Evolutionary conservation across 1,140 invertebrate species (phyloP).

Genomic region (Choristoneura fumiferana): DNA sequence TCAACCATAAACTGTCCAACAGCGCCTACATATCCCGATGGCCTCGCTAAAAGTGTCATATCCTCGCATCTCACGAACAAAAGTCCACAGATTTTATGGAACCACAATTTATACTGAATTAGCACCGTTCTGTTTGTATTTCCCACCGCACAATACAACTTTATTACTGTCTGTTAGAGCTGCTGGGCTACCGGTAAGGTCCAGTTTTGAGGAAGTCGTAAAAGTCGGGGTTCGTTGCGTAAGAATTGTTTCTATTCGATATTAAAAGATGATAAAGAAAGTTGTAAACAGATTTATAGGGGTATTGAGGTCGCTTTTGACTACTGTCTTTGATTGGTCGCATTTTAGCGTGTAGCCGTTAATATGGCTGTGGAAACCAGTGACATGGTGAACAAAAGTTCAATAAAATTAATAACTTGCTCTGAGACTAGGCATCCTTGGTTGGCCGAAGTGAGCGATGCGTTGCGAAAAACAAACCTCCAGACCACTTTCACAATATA

Average conservation of each 20-base stretch:
- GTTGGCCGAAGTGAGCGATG: too few relatives aligned
- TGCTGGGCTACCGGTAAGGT: neutral
- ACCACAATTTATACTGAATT: slow-evolving; percentile 10
- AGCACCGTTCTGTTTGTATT: slow-evolving; percentile 11
- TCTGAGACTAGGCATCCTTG: too few relatives aligned
- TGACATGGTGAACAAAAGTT: too few relatives aligned
- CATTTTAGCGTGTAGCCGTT: neutral
- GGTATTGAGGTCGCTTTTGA: neutral
- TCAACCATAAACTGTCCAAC: too few relatives aligned
- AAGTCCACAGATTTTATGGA: neutral
- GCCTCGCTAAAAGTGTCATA: slow-evolving; percentile 15
- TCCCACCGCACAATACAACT: slow-evolving; percentile 12
- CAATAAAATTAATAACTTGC: too few relatives aligned
- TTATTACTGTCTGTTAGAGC: slow-evolving; percentile 3
- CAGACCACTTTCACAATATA: too few relatives aligned
- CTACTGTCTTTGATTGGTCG: neutral
- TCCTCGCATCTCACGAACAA: slow-evolving; percentile 9
- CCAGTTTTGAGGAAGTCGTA: slow-evolving; percentile 9
- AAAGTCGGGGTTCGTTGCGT: neutral
- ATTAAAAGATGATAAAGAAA: neutral
- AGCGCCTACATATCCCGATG: neutral
- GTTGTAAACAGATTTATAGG: slow-evolving; percentile 2
- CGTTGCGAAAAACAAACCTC: too few relatives aligned
- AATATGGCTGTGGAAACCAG: too few relatives aligned
- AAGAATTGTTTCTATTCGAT: slow-evolving; percentile 8